Evolutionary conservation across 1,140 invertebrate species (phyloP).

Genomic region (Meloidogyne floridensis): DNA sequence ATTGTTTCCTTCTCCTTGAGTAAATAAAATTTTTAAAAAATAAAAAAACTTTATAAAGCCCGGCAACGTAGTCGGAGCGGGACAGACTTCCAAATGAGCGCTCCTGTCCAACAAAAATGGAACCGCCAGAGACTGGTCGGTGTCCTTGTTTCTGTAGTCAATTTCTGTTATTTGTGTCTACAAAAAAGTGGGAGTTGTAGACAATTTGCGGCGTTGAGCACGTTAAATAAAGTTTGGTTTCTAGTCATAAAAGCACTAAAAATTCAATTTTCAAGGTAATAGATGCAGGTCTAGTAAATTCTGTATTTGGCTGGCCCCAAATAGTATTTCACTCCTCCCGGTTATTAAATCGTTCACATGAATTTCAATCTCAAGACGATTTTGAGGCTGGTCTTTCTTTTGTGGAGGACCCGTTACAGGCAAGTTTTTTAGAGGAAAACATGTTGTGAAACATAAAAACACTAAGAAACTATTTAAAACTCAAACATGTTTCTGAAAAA

Average conservation of each 20-base stretch:
- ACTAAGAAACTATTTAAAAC: too few relatives aligned
- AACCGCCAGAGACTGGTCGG: conserved; percentile 39
- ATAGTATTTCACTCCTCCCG: conserved; percentile 64
- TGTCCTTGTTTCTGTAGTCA: conserved; percentile 54
- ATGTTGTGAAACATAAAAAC: too few relatives aligned
- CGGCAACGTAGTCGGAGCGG: conserved; percentile 47
- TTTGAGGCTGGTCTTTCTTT: conserved; percentile 36
- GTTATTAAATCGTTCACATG: conserved; percentile 60
- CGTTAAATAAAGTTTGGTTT: conserved; percentile 59
- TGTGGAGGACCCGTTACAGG: not conserved
- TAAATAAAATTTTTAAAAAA: too few relatives aligned
- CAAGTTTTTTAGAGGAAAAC: too few relatives aligned
- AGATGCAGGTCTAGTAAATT: conserved; percentile 59
- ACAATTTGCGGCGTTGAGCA: conserved; percentile 62
- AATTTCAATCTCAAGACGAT: conserved; percentile 54
- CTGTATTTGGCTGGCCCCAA: conserved; percentile 55
- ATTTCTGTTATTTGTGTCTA: conserved; percentile 62
- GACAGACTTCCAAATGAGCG: conserved; percentile 56
- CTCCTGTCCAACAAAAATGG: conserved; percentile 57
- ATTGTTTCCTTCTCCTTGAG: conserved; percentile 33
- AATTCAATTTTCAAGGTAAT: conserved; percentile 55
- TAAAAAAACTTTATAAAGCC: too few relatives aligned
- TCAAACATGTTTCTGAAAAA: too few relatives aligned
- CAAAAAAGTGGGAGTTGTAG: conserved; percentile 59
- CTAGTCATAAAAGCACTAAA: not conserved